These are phyloP conservation scores for Leucoptera coffeella DNA, from an alignment of 2,888 invertebrate species.

Conservation along the genomic window DNA sequence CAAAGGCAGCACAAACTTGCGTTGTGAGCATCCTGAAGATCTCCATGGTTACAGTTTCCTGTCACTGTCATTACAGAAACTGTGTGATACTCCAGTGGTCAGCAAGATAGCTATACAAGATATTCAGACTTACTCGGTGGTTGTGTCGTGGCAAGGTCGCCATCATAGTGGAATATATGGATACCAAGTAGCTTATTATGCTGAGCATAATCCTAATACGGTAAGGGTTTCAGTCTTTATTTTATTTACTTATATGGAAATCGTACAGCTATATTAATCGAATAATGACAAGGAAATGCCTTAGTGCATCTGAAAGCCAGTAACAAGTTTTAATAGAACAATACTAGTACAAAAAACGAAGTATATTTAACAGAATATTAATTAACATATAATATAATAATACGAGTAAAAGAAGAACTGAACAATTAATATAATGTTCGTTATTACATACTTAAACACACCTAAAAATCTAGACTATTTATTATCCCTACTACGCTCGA, in stretches of 20 bases:
- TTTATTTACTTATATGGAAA: too few relatives aligned
- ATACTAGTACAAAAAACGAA: too few relatives aligned
- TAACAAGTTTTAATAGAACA: too few relatives aligned
- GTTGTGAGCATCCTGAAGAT: slow-evolving; percentile 80
- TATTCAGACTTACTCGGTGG: slow-evolving; percentile 79
- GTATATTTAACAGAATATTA: too few relatives aligned
- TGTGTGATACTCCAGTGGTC: slow-evolving; percentile 79
- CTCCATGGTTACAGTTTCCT: slow-evolving; percentile 71
- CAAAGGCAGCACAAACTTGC: slow-evolving; percentile 56
- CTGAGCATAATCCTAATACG: slow-evolving; percentile 46
- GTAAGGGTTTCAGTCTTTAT: slow-evolving; percentile 28
- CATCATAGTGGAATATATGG: slow-evolving; percentile 81
- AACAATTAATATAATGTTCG: too few relatives aligned
- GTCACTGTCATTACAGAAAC: slow-evolving; percentile 71
- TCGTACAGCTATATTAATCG: slow-evolving; percentile 3
- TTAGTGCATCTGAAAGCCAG: slow-evolving; percentile 4
- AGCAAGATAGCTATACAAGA: slow-evolving; percentile 81
- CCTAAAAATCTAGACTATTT: too few relatives aligned
- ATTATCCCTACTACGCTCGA: too few relatives aligned
- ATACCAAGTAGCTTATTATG: slow-evolving; percentile 79
- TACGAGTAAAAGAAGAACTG: too few relatives aligned
- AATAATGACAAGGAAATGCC: slow-evolving; percentile 11
- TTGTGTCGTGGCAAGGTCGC: slow-evolving; percentile 85
- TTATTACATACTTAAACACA: too few relatives aligned
- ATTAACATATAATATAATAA: too few relatives aligned